A percentile compares a stretch with the other conserved stretches of the same genome.
Conservation (phyloP, 1,140 invertebrate genomes). For the Uloborus diversus region DNA sequence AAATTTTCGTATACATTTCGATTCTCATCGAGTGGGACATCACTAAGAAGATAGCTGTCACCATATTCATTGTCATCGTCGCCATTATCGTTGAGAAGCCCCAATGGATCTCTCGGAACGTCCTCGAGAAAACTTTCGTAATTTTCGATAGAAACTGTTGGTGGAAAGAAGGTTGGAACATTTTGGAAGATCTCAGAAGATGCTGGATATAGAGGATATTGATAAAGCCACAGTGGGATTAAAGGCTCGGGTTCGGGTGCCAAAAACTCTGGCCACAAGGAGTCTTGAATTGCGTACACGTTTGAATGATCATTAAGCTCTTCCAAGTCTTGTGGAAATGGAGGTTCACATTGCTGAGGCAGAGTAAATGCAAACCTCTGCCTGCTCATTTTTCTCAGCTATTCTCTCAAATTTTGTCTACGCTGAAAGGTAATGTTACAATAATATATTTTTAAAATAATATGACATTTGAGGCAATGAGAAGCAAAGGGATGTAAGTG, state of each 20-base stretch:
- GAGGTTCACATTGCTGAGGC: neutral
- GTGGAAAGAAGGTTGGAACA: neutral
- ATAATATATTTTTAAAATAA: too few species aligned
- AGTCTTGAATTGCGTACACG: neutral
- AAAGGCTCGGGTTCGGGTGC: constrained; percentile 7
- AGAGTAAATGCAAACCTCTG: constrained; percentile 21
- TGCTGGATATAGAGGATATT: constrained; percentile 21
- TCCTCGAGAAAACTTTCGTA: constrained; percentile 2
- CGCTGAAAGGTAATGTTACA: too few species aligned
- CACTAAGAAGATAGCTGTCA: neutral
- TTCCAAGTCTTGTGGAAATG: neutral
- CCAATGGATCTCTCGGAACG: neutral
- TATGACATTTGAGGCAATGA: too few species aligned
- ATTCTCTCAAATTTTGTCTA: too few species aligned
- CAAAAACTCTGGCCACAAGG: neutral
- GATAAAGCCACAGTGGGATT: constrained; percentile 8
- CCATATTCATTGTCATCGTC: neutral
- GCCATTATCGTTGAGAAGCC: neutral
- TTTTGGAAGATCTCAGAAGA: neutral
- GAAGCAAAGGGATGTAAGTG: too few species aligned
- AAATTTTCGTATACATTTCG: neutral
- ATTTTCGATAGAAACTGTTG: neutral
- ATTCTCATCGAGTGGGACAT: neutral
- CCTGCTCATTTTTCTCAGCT: constrained; percentile 5
- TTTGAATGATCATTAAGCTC: neutral